Base-by-base conservation (phyloP, 2,888 invertebrate genomes). In the Polymixis flavicincta region DNA sequence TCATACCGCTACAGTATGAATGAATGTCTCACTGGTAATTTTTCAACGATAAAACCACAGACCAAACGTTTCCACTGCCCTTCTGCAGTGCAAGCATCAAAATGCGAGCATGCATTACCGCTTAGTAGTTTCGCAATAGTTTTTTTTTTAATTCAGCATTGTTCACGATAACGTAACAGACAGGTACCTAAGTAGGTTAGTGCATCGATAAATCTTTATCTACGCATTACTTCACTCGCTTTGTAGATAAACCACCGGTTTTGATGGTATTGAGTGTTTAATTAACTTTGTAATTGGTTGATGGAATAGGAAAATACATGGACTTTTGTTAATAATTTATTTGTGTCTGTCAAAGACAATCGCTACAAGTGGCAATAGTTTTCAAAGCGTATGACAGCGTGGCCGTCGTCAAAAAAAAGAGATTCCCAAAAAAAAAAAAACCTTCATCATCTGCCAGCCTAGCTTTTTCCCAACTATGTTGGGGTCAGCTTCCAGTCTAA, bases 101-200 rank as follows among this genome's bases (percentile, higher is more conserved):
- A 80, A 67, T 64, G 32, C 57, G 17, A 68, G 74, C 74, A 69
- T 25, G 50, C 55, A 71, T 22, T 69, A 54, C 37, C 28, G 19
- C 25, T 50, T 17, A 45, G 28, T 32, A 45, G 66, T 85, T 80
- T 82, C 78, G 73, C 67, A 85, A 85, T 78, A 8, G 13, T 59
- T 78, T 74, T 80, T 82, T n/a, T 64, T 55, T 28, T 14, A 78
- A 84, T 76, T 73, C 76, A 83, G 66, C 75, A 79, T 78, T 84
- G 80, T 80, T 68, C 48, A 45, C 71, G 79, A 80, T 83, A 76
- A 78, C 72, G 79, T 76, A 83, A 79, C 60, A 65, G 59, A 77
- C 73, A 64, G 57, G 25, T 67, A 45, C 11, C 19, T 71, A 85
- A 78, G 71, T 85, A 66, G 85, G 85, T 86, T 85, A 86, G 74